These are phyloP conservation scores for Sebastes steindachneri DNA, from an alignment of 2,797 vertebrate species.

Conservation along the genomic window DNA sequence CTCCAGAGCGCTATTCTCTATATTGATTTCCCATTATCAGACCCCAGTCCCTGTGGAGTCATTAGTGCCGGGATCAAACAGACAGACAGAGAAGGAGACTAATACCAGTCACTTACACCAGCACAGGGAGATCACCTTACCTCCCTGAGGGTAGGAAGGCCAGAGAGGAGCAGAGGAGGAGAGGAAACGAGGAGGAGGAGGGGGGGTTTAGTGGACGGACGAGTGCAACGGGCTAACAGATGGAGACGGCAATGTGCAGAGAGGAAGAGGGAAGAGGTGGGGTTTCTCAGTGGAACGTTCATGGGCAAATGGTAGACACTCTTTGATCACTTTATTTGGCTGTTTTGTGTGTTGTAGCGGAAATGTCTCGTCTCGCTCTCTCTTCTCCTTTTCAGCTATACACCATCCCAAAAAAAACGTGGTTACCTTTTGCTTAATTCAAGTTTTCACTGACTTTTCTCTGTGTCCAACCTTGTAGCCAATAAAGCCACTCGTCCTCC, in stretches of 20 bases:
- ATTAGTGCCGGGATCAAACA: conserved; percentile 83
- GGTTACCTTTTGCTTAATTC: not conserved
- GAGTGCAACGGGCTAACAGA: conserved; percentile 72
- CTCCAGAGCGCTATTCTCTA: conserved; percentile 78
- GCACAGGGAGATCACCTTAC: conserved; percentile 79
- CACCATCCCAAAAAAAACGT: not conserved
- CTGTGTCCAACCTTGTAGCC: conserved; percentile 54
- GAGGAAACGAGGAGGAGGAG: conserved; percentile 60
- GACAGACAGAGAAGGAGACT: conserved; percentile 83
- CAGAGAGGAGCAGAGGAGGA: conserved; percentile 66
- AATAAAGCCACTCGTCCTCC: conserved; percentile 56
- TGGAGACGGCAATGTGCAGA: conserved; percentile 67
- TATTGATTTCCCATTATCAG: conserved; percentile 86
- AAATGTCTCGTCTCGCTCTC: conserved; percentile 19
- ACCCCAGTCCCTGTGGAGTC: conserved; percentile 80
- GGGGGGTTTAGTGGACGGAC: conserved; percentile 57
- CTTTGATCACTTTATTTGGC: conserved; percentile 78
- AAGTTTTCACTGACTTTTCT: conserved; percentile 55
- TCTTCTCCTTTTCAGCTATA: not conserved
- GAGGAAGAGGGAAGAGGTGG: conserved; percentile 67
- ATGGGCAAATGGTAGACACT: conserved; percentile 58
- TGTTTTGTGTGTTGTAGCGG: conserved; percentile 27
- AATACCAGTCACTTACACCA: conserved; percentile 83
- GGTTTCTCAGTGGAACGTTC: conserved; percentile 68
- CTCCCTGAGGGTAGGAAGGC: conserved; percentile 76